These are phyloP conservation scores for Megamerina dolium DNA, from an alignment of 2,888 invertebrate species.

Conservation along the genomic window DNA sequence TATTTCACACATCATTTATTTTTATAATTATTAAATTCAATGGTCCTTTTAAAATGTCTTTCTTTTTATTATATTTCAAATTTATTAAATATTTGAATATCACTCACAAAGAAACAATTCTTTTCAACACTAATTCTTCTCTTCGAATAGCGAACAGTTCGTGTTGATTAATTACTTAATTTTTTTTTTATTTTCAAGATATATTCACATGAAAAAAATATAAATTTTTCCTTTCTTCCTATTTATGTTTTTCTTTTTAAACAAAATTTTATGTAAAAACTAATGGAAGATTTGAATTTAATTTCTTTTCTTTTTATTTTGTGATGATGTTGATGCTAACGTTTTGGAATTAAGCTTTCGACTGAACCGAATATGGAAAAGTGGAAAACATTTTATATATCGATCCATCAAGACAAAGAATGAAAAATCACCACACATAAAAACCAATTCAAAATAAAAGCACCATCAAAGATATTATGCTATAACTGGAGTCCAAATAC, in stretches of 20 bases:
- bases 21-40: no score
- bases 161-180: no score
- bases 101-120: constrained; percentile 14
- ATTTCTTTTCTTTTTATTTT: constrained; percentile 5
- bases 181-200: constrained; percentile 8
- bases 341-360: constrained; percentile 38
- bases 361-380: constrained; percentile 46
- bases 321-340: constrained; percentile 18
- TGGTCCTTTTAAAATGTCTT: no score
- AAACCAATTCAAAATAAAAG: no score
- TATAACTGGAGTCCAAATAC: no score
- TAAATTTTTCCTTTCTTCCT: constrained; percentile 6
- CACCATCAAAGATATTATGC: no score
- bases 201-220: constrained; percentile 4
- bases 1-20: no score
- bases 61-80: no score
- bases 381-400: constrained; percentile 48
- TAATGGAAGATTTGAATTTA: constrained; percentile 7
- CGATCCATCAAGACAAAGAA: constrained; percentile 32
- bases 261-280: constrained; percentile 1
- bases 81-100: no score
- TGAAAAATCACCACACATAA: constrained; percentile 22
- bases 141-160: constrained; percentile 21
- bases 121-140: constrained; percentile 1
- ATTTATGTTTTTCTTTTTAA: constrained; percentile 3